Conservation (phyloP, 2,888 invertebrate genomes). For the Sesia apiformis region DNA sequence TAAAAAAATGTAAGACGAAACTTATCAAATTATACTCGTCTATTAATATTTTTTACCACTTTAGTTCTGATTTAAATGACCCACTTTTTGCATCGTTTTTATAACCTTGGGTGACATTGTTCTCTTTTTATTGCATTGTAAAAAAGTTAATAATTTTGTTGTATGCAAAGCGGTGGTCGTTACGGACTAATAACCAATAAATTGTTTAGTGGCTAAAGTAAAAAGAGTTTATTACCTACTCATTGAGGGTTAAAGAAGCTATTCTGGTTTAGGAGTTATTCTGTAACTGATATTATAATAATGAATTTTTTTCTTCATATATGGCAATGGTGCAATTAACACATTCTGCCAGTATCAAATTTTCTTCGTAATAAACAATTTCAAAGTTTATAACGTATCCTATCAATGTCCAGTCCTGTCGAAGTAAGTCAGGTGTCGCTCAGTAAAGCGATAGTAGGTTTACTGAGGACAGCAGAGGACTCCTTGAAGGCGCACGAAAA, state of each 20-base stretch:
- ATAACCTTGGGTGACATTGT: background rate
- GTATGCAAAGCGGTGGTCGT: slow-evolving; percentile 1
- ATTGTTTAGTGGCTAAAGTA: slow-evolving; percentile 1
- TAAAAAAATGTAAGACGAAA: no score
- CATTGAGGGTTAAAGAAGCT: no score
- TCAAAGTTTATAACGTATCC: no score
- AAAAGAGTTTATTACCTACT: background rate
- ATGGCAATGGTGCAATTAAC: background rate
- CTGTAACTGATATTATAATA: background rate
- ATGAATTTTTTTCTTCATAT: background rate
- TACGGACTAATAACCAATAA: slow-evolving; percentile 4
- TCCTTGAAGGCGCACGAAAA: no score
- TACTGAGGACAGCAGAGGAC: no score
- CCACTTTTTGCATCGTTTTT: background rate
- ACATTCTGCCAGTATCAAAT: no score
- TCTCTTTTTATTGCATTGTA: background rate
- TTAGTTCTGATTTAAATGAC: background rate
- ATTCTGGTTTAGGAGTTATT: background rate
- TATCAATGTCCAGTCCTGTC: no score
- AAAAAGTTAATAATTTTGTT: background rate
- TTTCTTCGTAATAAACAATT: no score
- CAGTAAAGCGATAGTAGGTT: no score
- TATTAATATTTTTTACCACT: no score
- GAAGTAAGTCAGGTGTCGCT: no score
- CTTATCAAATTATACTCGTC: no score